A percentile compares a stretch with the other conserved stretches of the same genome.
Evolutionary conservation across 2,797 vertebrate species (phyloP).

Genomic region (Ctenochaetus hawaiiensis): DNA sequence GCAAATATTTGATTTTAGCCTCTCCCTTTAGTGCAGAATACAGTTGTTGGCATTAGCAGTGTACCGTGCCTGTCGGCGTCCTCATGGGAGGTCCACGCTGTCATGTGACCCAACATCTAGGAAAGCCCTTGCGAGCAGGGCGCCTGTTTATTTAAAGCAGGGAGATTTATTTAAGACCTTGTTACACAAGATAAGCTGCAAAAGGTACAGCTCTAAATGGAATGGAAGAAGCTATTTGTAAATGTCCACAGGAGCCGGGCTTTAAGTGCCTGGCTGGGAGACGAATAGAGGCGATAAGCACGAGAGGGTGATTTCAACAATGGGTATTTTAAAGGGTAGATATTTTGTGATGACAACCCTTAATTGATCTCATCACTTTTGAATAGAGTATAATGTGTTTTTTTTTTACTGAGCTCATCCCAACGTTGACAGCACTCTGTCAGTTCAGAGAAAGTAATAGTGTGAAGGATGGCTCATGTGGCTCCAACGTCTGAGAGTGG

Average conservation of each 20-base stretch:
- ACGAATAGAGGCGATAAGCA: constrained; percentile 62
- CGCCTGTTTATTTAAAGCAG: constrained; percentile 77
- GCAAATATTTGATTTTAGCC: neutral
- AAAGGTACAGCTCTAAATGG: constrained; percentile 73
- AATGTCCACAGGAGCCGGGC: constrained; percentile 57
- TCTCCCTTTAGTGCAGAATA: neutral
- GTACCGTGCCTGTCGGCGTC: constrained; percentile 21
- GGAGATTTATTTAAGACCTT: constrained; percentile 82
- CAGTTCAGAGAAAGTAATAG: constrained; percentile 32
- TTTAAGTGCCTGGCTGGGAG: constrained; percentile 58
- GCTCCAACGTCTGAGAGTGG: constrained; percentile 24
- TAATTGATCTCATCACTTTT: constrained; percentile 71
- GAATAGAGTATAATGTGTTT: constrained; percentile 51
- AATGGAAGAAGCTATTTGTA: constrained; percentile 74
- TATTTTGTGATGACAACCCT: constrained; percentile 63
- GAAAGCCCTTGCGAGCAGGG: constrained; percentile 56
- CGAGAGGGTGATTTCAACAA: constrained; percentile 59
- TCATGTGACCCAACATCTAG: constrained; percentile 62
- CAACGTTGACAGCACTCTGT: constrained; percentile 44
- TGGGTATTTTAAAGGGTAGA: constrained; percentile 54
- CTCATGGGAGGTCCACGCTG: constrained; percentile 35
- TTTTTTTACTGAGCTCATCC: constrained; percentile 58
- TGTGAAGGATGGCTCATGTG: constrained; percentile 30
- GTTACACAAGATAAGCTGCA: constrained; percentile 79
- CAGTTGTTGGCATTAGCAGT: constrained; percentile 8